Base-by-base conservation (phyloP, 2,113 vertebrate genomes). In the Brachyhypopomus gauderio region DNA sequence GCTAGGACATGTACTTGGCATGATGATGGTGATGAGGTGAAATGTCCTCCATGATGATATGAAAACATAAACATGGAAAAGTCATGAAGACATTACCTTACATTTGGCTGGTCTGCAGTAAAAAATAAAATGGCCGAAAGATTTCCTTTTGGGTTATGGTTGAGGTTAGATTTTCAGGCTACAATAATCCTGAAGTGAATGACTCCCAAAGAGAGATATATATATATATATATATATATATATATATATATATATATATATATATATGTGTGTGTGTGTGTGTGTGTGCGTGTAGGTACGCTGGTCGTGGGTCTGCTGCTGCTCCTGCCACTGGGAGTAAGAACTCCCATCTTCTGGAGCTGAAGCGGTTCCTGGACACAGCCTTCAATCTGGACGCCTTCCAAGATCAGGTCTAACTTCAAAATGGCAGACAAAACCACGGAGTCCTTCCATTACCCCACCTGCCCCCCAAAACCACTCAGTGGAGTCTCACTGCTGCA, bases 311-410 rank as follows among this genome's bases (percentile, higher is more conserved):
- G 0, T 95, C 97, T 0, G 97, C 97, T 0, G 94, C 97, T 0
- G 96, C 97, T 5, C 98, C 98, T 0, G 97, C 98, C n/a, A 99
- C 98, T 0, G 98, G 98, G 79, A 99, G 98, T 89, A 99, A 99
- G 88, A 96, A 96, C 74, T 94, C 95, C 5, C 97, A 98, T 87
- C 89, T 96, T 87, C 90, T 94, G 0, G 98, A 98, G 90, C 93
- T 97, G 86, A 93, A 94, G 82, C 95, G 97, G 83, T 94, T 99
- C 83, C 92, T 97, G 0, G 96, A 99, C 90, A 94, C 90, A 0
- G 95, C 96, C 89, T 97, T 97, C 70, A 93, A 92, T 91, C 92
- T 98, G 84, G 95, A 97, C 2, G 92, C 95, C 62, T 97, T 96
- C 91, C 94, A 93, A 86, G 94, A 91, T 81, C 92, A 96, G 85